Evolutionary conservation across 2,888 invertebrate species (phyloP), one percentile per base, ranked within the genome.

Genomic region (Oscheius sp.): DNA sequence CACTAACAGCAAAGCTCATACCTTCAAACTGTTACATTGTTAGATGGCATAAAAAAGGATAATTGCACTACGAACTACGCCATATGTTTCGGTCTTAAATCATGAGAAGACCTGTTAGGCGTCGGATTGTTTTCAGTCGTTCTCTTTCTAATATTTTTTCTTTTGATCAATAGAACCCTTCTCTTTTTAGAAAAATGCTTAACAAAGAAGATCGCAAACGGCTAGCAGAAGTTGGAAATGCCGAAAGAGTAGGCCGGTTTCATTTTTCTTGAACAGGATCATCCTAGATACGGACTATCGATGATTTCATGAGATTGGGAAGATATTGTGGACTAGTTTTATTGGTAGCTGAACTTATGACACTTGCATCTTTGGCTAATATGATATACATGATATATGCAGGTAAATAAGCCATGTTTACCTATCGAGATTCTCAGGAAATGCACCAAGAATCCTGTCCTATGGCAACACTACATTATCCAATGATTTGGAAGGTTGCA

Each of bases 301-400:
- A 76, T 46, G 76, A 76, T 18, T 76, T 76, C 63, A 53, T 71
- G 16, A 41, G 46, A 6, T 61, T 76, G 46, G 73, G 76, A 43
- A 52, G 71, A 64, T 74, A 72, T 56, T 61, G 66, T 59, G n/a
- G 18, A 1, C 16, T 75, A 23, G 35, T 74, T 23, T 45, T 76
- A 12, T 16, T 79, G 0, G 73, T 58, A 12, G 73, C 74, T 9
- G 75, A 76, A 70, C 63, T 75, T 27, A 69, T 75, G 55, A 74
- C 75, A 29, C 56, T 79, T 13, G 69, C 71, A 12, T 69, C 73
- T 7, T 66, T 76, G 45, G 61, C 76, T 7, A 72, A 69, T 45
- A 78, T 78, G 73, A 72, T 74, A 21, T 80, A 70, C 63, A 78
- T 78, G 78, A 73, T 78, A 0, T 80, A 76, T 69, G 76, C 80